Evolutionary conservation across 2,113 vertebrate genomes (phyloP).

Genomic region (Petrocephalus microphthalmus): DNA sequence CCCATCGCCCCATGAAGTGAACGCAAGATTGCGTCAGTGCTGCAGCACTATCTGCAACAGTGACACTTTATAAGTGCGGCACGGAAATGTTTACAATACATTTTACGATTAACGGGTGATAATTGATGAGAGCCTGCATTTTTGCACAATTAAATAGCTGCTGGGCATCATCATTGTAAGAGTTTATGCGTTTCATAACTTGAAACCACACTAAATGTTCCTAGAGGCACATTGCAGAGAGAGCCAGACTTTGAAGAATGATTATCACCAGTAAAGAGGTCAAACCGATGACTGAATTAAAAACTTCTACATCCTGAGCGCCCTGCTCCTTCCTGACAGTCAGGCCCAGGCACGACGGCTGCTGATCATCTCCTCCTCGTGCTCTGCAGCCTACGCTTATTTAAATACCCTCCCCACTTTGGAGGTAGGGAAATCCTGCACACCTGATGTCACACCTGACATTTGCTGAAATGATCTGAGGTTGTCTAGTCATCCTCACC

Average conservation of each 20-base stretch:
- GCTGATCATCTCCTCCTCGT: neutral
- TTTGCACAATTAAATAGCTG: slow-evolving; percentile 4
- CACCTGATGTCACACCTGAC: slow-evolving; percentile 6
- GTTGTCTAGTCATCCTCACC: neutral
- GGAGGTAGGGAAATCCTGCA: slow-evolving; percentile 3
- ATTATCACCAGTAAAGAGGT: neutral
- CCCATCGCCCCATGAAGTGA: neutral
- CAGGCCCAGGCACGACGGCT: neutral
- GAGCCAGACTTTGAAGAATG: neutral
- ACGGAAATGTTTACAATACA: neutral
- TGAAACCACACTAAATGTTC: neutral
- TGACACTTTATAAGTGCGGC: neutral
- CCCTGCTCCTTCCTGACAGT: neutral
- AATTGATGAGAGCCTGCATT: neutral
- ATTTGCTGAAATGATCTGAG: neutral
- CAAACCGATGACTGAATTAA: neutral
- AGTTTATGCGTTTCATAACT: neutral
- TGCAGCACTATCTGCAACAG: neutral
- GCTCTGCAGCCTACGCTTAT: neutral
- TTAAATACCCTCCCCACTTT: neutral
- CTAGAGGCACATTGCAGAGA: neutral
- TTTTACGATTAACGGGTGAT: neutral
- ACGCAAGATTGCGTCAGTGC: neutral
- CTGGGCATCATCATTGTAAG: neutral
- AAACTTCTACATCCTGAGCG: neutral